These are phyloP conservation scores for Muricea muricata DNA, from an alignment of 92 coral and sea anemone species.

Conservation along the genomic window DNA sequence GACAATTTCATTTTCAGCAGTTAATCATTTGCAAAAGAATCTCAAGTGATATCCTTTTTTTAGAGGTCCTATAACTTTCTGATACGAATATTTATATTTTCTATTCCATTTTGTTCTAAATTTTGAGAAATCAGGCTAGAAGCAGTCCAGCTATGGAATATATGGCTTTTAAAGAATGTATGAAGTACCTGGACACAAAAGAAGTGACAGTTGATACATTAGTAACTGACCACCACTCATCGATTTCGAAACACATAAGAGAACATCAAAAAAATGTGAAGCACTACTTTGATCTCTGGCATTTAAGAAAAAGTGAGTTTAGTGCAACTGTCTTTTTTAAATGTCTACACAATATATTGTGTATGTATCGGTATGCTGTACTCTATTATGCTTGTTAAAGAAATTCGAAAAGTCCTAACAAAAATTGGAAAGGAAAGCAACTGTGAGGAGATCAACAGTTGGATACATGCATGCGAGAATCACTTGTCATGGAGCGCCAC, in stretches of 20 bases:
- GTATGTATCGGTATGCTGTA: neutral
- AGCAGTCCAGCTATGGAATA: conserved; percentile 17
- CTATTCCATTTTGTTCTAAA: too few relatives aligned
- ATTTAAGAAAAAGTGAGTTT: conserved; percentile 78
- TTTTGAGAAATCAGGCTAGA: conserved; percentile 2
- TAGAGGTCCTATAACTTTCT: too few relatives aligned
- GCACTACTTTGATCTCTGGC: conserved; percentile 76
- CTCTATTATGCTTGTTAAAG: neutral
- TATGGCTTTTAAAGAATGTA: neutral
- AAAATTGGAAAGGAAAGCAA: neutral
- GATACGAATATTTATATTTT: too few relatives aligned
- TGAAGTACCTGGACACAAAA: neutral
- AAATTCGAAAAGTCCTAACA: neutral
- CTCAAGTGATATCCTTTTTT: too few relatives aligned
- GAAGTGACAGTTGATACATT: conserved; percentile 32
- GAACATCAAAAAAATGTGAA: conserved; percentile 53
- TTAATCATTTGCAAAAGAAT: neutral
- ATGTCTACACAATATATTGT: neutral
- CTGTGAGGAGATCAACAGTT: too few relatives aligned
- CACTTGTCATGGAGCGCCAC: too few relatives aligned
- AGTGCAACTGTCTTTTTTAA: conserved; percentile 38
- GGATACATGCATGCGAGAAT: conserved; percentile 63
- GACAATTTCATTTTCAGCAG: neutral
- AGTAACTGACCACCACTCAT: conserved; percentile 65
- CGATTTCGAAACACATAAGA: conserved; percentile 60